Conservation (phyloP, 2,113 vertebrate species). For the Phaetusa simplex region DNA sequence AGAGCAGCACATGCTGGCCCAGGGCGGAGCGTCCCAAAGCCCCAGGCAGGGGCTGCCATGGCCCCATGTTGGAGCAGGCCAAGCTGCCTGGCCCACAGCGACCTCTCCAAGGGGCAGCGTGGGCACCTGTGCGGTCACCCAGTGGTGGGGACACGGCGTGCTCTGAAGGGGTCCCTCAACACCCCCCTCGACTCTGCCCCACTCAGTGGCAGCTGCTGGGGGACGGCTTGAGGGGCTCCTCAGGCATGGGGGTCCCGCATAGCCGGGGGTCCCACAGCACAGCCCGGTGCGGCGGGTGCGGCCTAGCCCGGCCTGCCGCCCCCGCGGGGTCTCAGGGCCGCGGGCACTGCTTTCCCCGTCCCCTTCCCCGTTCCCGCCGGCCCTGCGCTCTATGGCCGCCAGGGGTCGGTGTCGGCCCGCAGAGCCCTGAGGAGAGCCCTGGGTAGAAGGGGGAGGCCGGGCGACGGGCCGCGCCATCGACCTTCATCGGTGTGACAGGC, state of each 20-base stretch:
- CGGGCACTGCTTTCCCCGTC: too few relatives aligned
- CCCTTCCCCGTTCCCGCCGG: neutral
- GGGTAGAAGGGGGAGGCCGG: neutral
- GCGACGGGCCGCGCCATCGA: too few relatives aligned
- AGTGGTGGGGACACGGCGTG: neutral
- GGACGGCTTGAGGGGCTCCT: too few relatives aligned
- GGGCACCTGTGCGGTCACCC: neutral
- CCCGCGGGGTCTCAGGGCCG: neutral
- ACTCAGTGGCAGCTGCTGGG: neutral
- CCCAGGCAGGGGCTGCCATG: neutral
- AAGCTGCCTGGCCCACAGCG: too few relatives aligned
- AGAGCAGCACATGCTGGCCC: neutral
- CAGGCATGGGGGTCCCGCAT: neutral
- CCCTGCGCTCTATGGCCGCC: neutral
- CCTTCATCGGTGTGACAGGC: too few relatives aligned
- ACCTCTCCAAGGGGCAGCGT: neutral
- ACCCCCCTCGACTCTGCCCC: neutral
- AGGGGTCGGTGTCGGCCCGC: neutral
- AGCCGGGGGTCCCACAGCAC: neutral
- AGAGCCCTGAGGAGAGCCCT: neutral
- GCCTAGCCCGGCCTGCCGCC: neutral
- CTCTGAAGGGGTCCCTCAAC: neutral
- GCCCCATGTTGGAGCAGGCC: neutral
- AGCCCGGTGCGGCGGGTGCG: neutral
- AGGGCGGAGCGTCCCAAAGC: neutral